Evolutionary conservation across 1,140 invertebrate genomes (phyloP), one percentile per base, ranked within the genome.

Genomic region (Parapsyche elsis): DNA sequence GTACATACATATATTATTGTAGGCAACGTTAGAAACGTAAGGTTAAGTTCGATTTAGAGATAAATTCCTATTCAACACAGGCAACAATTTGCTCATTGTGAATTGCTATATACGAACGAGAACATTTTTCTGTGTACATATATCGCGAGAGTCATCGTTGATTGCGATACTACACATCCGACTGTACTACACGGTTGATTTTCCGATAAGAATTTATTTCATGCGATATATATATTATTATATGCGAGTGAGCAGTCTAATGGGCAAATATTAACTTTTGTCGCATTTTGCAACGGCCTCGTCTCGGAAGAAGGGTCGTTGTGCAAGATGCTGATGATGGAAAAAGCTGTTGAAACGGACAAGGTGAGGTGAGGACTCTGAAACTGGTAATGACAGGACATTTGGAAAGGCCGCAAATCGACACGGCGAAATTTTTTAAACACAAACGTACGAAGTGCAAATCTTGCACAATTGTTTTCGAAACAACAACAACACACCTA

Each of bases 201-300:
- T 38, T 38, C 30, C 30, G 30, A 38, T 38, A 38, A 38, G 7
- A 38, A n/a, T 16, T 57, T 10, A 21, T 10, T 57, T 57, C 1
- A 57, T n/a, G 5, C 53, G 19, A 57, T 10, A 57, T 21, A 57
- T 38, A 38, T 4, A 38, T 38, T 38, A 38, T 38, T 38, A 38
- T 38, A 7, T 38, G 30, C 30, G 30, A 38, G 30, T 38, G 30
- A 38, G 30, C 30, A 9, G 57, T 61, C 57, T 59, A 76, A 76
- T 76, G 44, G 74, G 12, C 74, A 76, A 76, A 76, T 76, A 76
- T 76, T 76, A 46, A 45, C 74, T 61, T 76, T 76, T 76, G 74
- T 76, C 74, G 74, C 74, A 61, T 76, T 76, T 76, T 76, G 74
- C 74, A 76, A 76, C 49, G 74, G 21, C 53, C 74, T 23, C 74